Base-by-base conservation (phyloP, 2,888 invertebrate species). In the Phyllotreta striolata region DNA sequence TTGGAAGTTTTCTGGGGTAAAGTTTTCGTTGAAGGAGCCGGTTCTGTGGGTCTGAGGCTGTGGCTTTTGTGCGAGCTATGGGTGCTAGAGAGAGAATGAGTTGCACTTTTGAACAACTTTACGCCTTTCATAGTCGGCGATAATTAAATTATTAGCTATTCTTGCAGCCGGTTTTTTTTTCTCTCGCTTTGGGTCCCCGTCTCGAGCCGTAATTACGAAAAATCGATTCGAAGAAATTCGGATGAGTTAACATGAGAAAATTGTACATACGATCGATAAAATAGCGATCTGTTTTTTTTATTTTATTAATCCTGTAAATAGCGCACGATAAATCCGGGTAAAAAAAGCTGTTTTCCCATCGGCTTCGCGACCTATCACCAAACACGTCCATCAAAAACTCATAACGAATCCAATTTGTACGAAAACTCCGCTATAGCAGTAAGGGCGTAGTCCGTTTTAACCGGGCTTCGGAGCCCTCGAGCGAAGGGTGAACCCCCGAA, bases 321-420 rank as follows among this genome's bases (percentile, higher is more conserved):
- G 1, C 24, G 24, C 24, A 1, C 24, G 24, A 24, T 24, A 24
- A 24, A 24, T 24, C 24, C 4, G 2, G 24, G 4, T 24, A 24
- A 24, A 41, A n/a, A 60, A 60, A 60, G 54, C 38, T 60, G 62
- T 44, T 46, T 62, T 65, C 63, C 62, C 62, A 66, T 66, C 60
- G 58, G 61, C 62, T 66, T 68, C 68, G 52, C 38, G 49, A 40
- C 58, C 51, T 56, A 66, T 68, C 67, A 66, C 61, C 49, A 60
- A 49, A 49, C 56, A 63, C 67, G 65, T 70, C 70, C 64, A 70
- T 72, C 71, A 73, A 71, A 72, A 68, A 70, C 72, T 70, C 71
- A 67, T 74, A 74, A 74, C 74, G 73, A 74, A 74, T 74, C 74
- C 72, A 74, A 74, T 74, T 74, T 74, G 62, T 63, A 40, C 66